These are phyloP conservation scores for Pseudopipra pipra DNA, from an alignment of 2,113 vertebrate species.

Conservation along the genomic window DNA sequence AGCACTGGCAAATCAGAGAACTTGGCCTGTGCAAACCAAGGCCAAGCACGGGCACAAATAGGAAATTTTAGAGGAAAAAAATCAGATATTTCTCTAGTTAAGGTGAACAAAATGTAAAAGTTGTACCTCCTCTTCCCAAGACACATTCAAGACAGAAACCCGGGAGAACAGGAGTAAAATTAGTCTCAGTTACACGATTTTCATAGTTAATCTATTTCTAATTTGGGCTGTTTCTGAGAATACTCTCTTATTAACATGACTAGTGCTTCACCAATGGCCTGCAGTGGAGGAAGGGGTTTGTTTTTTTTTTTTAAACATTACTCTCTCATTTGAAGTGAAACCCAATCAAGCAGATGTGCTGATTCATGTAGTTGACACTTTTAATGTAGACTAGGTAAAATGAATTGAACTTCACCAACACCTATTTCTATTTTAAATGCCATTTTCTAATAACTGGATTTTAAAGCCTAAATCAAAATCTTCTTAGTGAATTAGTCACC, in stretches of 20 bases:
- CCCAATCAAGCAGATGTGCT: neutral
- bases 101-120: neutral
- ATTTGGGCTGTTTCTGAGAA: neutral
- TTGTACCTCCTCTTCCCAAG: neutral
- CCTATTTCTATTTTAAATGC: neutral
- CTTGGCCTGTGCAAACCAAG: neutral
- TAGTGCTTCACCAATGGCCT: neutral
- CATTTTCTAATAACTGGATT: neutral
- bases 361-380: neutral
- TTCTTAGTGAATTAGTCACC: neutral
- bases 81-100: neutral
- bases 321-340: neutral
- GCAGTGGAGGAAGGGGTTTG: neutral
- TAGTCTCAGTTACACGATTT: neutral
- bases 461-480: neutral
- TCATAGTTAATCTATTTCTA: neutral
- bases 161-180: neutral
- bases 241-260: neutral
- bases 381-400: neutral
- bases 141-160: neutral
- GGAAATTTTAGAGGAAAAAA: neutral
- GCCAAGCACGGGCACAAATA: rapidly evolving
- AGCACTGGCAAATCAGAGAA: neutral
- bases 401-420: neutral
- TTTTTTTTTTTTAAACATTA: neutral